phyloP scores from a whole-genome alignment of 1,140 invertebrate species.

The Diachasma alloeum region DNA sequence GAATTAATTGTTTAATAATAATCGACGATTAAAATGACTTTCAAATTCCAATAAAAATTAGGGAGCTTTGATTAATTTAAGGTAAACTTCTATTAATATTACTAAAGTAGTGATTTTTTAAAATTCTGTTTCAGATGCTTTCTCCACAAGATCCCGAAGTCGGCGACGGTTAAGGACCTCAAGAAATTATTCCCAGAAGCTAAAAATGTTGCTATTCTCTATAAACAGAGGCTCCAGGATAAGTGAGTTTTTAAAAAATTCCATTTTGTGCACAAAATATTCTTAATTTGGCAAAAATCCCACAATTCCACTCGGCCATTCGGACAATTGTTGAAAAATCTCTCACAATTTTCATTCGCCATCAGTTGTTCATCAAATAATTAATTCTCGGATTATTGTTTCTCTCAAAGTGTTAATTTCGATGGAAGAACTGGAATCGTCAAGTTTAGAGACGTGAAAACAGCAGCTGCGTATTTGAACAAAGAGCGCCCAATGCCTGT shows the following conservation, averaged over 20 bases:
- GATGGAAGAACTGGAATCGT: slow-evolving; percentile 41
- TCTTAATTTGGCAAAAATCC: not conserved
- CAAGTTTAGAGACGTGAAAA: slow-evolving; percentile 34
- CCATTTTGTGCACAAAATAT: too few species aligned
- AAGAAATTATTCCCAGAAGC: not conserved
- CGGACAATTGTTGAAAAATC: not conserved
- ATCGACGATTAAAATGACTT: too few species aligned
- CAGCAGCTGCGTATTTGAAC: slow-evolving; percentile 42
- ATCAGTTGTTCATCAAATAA: too few species aligned
- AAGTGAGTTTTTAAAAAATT: slow-evolving; percentile 38
- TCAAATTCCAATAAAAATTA: too few species aligned
- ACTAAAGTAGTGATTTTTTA: too few species aligned
- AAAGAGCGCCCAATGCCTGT: slow-evolving; percentile 29
- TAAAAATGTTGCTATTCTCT: slow-evolving; percentile 35
- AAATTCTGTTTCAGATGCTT: not conserved
- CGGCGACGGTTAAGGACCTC: not conserved
- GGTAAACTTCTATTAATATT: too few species aligned
- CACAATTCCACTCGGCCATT: too few species aligned
- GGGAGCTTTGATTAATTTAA: too few species aligned
- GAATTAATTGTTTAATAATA: too few species aligned
- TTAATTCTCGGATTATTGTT: not conserved
- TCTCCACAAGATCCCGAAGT: not conserved
- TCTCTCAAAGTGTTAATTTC: slow-evolving; percentile 42
- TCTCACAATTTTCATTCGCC: too few species aligned
- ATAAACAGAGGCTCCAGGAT: slow-evolving; percentile 27